A percentile compares a stretch with the other conserved stretches of the same genome.
Evolutionary conservation across 2,888 invertebrate genomes (phyloP).

Genomic region (Hololepta plana): DNA sequence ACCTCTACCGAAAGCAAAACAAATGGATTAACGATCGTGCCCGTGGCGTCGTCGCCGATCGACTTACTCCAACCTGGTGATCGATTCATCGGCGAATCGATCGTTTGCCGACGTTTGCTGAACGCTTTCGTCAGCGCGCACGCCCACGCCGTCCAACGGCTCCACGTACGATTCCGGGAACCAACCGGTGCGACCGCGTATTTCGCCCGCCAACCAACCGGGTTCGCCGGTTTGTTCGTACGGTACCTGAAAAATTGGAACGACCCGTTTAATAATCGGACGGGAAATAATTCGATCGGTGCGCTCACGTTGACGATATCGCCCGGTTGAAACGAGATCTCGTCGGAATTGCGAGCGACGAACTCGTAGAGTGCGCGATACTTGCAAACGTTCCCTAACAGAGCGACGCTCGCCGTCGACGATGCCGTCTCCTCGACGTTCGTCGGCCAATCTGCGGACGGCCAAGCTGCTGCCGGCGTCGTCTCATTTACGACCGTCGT

Average conservation of each 20-base stretch:
- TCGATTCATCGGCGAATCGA: no score
- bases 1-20: constrained; percentile 30
- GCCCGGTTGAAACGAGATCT: constrained; percentile 83
- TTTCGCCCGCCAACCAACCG: constrained; percentile 92
- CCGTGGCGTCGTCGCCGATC: constrained; percentile 3
- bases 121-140: constrained; percentile 23
- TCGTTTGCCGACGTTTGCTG: no score
- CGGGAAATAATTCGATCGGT: no score
- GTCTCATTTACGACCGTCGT: constrained; percentile 36
- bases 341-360: constrained; percentile 78
- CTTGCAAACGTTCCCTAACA: constrained; percentile 36
- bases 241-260: constrained; percentile 32
- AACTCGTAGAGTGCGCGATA: constrained; percentile 92
- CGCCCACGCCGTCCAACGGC: constrained; percentile 35
- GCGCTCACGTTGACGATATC: constrained; percentile 68
- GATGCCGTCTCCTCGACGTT: constrained; percentile 12
- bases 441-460: constrained; percentile 25
- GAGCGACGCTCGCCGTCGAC: constrained; percentile 17
- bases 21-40: no score
- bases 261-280: background rate
- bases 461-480: constrained; percentile 37
- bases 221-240: constrained; percentile 78
- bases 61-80: constrained; percentile 1
- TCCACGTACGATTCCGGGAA: constrained; percentile 94
- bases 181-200: constrained; percentile 84